Evolutionary conservation across 2,113 vertebrate species (phyloP).

Genomic region (Clinocottus analis): DNA sequence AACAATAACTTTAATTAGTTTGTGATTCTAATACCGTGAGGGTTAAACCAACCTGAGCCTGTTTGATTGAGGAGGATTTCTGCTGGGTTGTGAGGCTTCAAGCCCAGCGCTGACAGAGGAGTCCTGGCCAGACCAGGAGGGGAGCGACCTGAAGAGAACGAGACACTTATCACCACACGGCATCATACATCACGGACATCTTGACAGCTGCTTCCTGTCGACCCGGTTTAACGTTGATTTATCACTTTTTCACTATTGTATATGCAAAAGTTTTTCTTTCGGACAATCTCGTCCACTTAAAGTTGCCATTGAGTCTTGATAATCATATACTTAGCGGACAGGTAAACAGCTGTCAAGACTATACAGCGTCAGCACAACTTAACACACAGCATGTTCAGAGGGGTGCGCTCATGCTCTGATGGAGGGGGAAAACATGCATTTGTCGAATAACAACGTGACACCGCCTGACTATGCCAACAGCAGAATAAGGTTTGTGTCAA

Average conservation of each 20-base stretch:
- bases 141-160: conserved; percentile 87
- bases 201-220: conserved; percentile 69
- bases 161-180: conserved; percentile 5
- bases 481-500: conserved; percentile 17
- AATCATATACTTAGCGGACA: conserved; percentile 18
- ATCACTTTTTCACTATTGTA: not conserved
- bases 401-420: conserved; percentile 74
- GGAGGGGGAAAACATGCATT: conserved; percentile 67
- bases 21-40: not conserved
- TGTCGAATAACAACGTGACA: conserved; percentile 33
- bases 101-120: conserved; percentile 93
- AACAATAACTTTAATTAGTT: not conserved
- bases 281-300: not conserved
- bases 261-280: not conserved
- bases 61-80: conserved; percentile 92
- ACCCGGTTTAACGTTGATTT: not conserved
- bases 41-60: conserved; percentile 87
- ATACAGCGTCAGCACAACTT: conserved; percentile 10
- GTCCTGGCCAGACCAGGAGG: conserved; percentile 97
- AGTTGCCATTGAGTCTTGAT: not conserved
- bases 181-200: not conserved
- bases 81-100: conserved; percentile 96
- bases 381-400: conserved; percentile 31
- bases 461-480: conserved; percentile 15
- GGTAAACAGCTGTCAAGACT: conserved; percentile 72